Evolutionary conservation across 2,888 invertebrate species (phyloP), one percentile per base, ranked within the genome.

Genomic region (Watsonalla cultraria): DNA sequence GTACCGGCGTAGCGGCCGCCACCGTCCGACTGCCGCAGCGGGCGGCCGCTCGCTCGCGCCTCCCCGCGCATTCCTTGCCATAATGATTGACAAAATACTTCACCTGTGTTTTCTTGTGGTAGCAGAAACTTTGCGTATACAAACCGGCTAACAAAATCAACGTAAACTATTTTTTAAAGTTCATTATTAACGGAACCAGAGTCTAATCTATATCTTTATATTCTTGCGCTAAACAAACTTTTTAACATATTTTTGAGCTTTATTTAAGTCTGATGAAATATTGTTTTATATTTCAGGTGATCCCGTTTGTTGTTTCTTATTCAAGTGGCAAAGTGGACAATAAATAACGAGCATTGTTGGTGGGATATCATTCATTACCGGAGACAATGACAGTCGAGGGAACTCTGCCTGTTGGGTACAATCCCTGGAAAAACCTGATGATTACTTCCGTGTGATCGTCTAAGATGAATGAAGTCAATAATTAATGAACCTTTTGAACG

Each of bases 11-110:
- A 73, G 77, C 72, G 68, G 64, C 65, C 58, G 68, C 62, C 66
- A 60, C 68, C 71, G 67, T 68, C 68, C 70, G 61, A 77, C 77
- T 77, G 77, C 74, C 76, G 78, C 72, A 72, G 61, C 60, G 55
- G 51, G 59, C 58, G 67, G 67, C 64, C 64, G 63, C 61, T 60
- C 56, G 59, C 60, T 61, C 58, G 66, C 66, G 64, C 62, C 62
- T 55, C 60, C 60, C 73, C 67, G 74, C 74, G 73, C 74, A 71
- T 72, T 72, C 72, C 75, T 68, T 73, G 70, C 73, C 70, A 68
- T 84, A 84, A 87, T 88, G 84, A 87, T 88, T 88, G 81, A 86
- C 81, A 85, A 80, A 85, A 82, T 82, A 84, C 78, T 82, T 83
- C 75, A 86, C 85, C 83, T 85, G 81, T 80, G 75, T 82, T 83